phyloP scores from a whole-genome alignment of 2,113 vertebrate genomes.

The Lepisosteus oculatus region DNA sequence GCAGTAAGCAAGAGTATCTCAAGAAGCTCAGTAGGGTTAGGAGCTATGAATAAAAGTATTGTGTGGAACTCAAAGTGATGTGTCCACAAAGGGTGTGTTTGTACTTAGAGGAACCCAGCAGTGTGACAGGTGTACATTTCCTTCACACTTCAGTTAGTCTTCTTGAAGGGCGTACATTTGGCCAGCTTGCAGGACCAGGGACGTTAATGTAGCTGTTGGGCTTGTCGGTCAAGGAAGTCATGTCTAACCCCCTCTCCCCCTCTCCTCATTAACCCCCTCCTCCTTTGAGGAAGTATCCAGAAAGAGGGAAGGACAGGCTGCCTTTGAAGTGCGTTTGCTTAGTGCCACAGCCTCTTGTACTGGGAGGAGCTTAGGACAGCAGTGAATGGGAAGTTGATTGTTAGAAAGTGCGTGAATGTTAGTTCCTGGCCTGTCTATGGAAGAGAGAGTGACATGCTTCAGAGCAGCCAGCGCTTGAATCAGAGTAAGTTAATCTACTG shows the following conservation, averaged over 20 bases:
- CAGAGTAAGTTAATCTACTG: neutral
- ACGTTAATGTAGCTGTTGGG: slow-evolving; percentile 25
- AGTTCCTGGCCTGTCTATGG: slow-evolving; percentile 9
- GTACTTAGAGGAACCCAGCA: neutral
- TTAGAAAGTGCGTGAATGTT: slow-evolving; percentile 8
- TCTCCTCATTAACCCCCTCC: slow-evolving; percentile 11
- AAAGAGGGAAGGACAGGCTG: neutral
- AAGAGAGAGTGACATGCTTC: neutral
- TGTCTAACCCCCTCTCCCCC: neutral
- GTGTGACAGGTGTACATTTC: slow-evolving; percentile 26
- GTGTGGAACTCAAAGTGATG: too few relatives aligned
- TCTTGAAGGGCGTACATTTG: slow-evolving; percentile 20
- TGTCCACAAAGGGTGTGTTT: too few relatives aligned
- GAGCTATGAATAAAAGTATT: too few relatives aligned
- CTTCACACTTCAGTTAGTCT: slow-evolving; percentile 8
- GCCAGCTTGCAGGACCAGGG: neutral
- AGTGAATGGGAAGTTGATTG: slow-evolving; percentile 11
- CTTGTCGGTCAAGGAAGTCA: slow-evolving; percentile 4
- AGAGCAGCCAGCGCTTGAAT: neutral
- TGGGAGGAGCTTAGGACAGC: slow-evolving; percentile 25
- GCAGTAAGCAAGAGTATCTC: too few relatives aligned
- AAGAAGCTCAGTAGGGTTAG: too few relatives aligned
- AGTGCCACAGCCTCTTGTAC: slow-evolving; percentile 29
- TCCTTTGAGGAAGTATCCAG: slow-evolving; percentile 16
- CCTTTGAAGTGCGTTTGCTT: slow-evolving; percentile 40